Conservation (phyloP, 1,140 invertebrate genomes). For the Tetranychus cinnabarinus region DNA sequence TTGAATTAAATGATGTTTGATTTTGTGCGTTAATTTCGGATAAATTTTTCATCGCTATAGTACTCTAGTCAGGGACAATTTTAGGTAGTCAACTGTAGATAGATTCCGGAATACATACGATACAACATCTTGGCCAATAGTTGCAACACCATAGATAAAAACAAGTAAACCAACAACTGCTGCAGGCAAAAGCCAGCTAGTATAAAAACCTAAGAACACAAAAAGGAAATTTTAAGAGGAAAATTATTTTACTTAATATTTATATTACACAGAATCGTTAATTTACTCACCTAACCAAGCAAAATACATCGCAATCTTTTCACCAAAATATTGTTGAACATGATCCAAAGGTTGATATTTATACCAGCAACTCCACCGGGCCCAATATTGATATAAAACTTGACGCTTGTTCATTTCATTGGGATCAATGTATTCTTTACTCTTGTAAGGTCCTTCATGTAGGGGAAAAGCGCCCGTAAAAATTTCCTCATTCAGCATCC, state of each 20-base stretch:
- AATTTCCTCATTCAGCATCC: slow-evolving; percentile 41
- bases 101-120: slow-evolving; percentile 20
- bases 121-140: slow-evolving; percentile 27
- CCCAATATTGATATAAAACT: slow-evolving; percentile 36
- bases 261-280: not conserved
- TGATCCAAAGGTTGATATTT: slow-evolving; percentile 67
- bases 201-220: slow-evolving; percentile 46
- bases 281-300: slow-evolving; percentile 52
- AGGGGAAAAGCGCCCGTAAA: slow-evolving; percentile 50
- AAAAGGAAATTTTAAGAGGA: not conserved
- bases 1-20: no score
- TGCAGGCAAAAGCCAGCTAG: slow-evolving; percentile 62
- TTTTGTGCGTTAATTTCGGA: no score
- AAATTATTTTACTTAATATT: not conserved
- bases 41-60: no score
- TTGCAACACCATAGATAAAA: slow-evolving; percentile 42
- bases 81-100: no score
- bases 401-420: slow-evolving; percentile 34
- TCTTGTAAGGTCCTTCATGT: slow-evolving; percentile 41
- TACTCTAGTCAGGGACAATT: no score
- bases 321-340: slow-evolving; percentile 81
- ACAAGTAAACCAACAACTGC: slow-evolving; percentile 61
- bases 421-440: slow-evolving; percentile 25
- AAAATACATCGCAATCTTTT: slow-evolving; percentile 89
- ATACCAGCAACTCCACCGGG: slow-evolving; percentile 32